Base-by-base conservation (phyloP, 2,113 vertebrate genomes). In the Junco hyemalis region DNA sequence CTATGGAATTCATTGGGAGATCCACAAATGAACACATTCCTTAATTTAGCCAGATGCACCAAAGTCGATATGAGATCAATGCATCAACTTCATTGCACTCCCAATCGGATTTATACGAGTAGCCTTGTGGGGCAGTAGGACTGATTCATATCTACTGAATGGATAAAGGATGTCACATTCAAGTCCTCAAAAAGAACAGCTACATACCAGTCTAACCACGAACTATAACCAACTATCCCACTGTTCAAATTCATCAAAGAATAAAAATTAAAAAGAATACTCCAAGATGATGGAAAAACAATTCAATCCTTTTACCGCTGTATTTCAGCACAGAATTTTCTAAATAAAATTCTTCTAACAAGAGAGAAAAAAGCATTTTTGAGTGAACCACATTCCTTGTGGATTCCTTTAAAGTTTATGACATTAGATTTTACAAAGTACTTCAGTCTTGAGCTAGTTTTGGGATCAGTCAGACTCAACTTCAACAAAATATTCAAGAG, bases 121-220 rank as follows among this genome's bases (percentile, higher is more conserved):
- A 90, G 35, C 56, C 23, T 24, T 72, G 35, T 6, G 9, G 28
- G 26, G 66, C 71, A 64, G 20, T 11, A 81, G 25, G 38, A 82
- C 48, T 68, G 40, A 45, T 38, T 76, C 8, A 0, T 36, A 29
- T 11, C 44, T 60, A n/a, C 45, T 44, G 44, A 65, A 72, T 3
- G 40, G 51, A 81, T 48, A 50, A 38, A 60, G 15, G 57, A 50
- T 35, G 36, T 11, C 35, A 56, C 21, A 61, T 29, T 59, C 17
- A 66, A 60, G 16, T 69, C 31, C 38, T 92, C 57, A 33, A 68
- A 54, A 71, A 76, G 24, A 90, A 74, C 18, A 79, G 29, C 36
- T 59, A 56, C 0, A 1, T 40, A 45, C 11, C 45, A 82, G 50
- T 47, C 50, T 11, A 53, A 61, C 1, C 2, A 54, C 60, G 3